Evolutionary conservation across 2,888 invertebrate genomes (phyloP), one percentile per base, ranked within the genome.

Genomic region (Ecdyonurus torrentis): DNA sequence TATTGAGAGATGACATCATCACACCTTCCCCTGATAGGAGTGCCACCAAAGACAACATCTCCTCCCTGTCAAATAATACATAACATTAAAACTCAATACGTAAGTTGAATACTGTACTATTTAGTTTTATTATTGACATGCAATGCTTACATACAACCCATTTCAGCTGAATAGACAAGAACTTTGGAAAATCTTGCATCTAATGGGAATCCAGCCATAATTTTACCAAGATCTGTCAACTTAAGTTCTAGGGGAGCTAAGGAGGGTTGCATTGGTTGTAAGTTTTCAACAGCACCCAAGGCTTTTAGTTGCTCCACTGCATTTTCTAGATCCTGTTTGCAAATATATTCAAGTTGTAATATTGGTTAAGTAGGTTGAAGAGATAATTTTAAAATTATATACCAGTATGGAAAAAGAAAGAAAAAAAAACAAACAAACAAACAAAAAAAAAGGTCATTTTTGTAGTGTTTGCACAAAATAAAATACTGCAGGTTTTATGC

Each of bases 171-270:
- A 15, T 85, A 80, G 1, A 95, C 73, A 63, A 95, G 76, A 5
- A 90, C 83, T 77, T 89, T 92, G 10, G 92, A 83, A 73, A 88
- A 87, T 67, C 86, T 83, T 0, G 98, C 97, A 74, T 97, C 95
- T 52, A 98, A 79, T 0, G 98, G 98, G 74, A 95, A 95, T 18
- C 83, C 81, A 0, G 91, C 83, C 92, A 97, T 93, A 71, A 87
- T 84, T 68, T 82, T 83, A 0, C 97, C 97, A 1, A 88, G 69
- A 0, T 80, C 75, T 0, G 94, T 95, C 67, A 97, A 77, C 73
- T 83, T 80, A 1, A 82, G 81, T 18, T 55, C 55, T 10, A 7
- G n/a, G 5, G 3, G 3, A 18, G 7, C 5, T 15, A 10, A 10
- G 37, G 7, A 10, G 15, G 15, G 37, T 10, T 5, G 15, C 5